Conservation (phyloP, 2,888 invertebrate species). For the Arrhopalites spinosus region DNA sequence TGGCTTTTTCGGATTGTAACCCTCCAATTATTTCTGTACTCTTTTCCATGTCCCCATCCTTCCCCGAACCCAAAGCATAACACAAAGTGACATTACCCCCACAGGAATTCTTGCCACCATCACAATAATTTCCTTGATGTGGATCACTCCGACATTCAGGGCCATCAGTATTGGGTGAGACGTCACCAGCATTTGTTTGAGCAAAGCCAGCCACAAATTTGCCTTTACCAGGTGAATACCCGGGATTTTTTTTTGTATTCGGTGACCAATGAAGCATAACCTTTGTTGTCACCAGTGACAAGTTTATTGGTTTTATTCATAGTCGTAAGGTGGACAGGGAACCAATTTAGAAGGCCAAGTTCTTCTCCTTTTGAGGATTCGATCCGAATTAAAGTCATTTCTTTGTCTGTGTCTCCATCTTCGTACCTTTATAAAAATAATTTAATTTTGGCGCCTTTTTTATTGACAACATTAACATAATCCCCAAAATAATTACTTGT, state of each 20-base stretch:
- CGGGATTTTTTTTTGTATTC: conserved; percentile 22
- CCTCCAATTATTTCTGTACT: neutral
- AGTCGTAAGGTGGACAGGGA: conserved; percentile 37
- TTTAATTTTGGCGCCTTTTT: neutral
- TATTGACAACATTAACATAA: no score
- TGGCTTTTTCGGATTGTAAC: neutral
- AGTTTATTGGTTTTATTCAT: conserved; percentile 35
- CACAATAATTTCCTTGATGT: neutral
- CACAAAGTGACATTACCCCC: neutral
- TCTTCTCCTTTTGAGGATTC: neutral
- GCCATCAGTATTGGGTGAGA: conserved; percentile 3
- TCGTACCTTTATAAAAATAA: neutral
- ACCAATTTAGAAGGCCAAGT: conserved; percentile 38
- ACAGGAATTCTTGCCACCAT: neutral
- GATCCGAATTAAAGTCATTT: conserved; percentile 34
- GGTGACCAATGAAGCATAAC: conserved; percentile 36
- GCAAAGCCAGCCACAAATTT: conserved; percentile 39
- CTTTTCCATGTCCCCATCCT: neutral
- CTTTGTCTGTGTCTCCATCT: conserved; percentile 34
- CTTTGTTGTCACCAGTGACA: conserved; percentile 39
- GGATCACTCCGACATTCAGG: neutral
- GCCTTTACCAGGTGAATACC: conserved; percentile 36
- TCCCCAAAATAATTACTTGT: no score
- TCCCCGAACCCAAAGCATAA: neutral
- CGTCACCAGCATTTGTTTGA: conserved; percentile 41